phyloP scores from a whole-genome alignment of 1,140 invertebrate species.

The Drosophila kurseongensis region DNA sequence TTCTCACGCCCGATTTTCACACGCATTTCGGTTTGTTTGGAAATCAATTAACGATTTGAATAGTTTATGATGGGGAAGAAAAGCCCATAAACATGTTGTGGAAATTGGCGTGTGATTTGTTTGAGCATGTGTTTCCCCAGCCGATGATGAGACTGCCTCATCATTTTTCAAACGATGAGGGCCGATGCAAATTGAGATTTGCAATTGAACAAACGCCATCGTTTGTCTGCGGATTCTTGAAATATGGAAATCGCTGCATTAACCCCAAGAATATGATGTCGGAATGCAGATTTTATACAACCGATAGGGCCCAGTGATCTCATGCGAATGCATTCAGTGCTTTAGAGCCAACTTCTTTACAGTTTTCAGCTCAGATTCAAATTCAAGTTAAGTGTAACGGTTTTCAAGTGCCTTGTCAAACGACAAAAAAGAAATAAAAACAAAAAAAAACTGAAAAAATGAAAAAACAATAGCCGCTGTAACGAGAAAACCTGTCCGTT shows the following conservation, averaged over 20 bases:
- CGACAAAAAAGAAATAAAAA: conserved; percentile 7
- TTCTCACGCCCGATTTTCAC: conserved; percentile 64
- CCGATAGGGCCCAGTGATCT: conserved; percentile 26
- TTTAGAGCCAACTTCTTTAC: conserved; percentile 19
- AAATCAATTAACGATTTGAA: conserved; percentile 51
- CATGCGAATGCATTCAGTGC: conserved; percentile 9
- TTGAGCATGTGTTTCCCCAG: conserved; percentile 21
- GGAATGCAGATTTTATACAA: conserved; percentile 6
- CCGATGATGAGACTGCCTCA: background rate
- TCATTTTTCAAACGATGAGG: background rate
- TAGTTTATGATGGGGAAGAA: conserved; percentile 32
- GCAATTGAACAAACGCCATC: conserved; percentile 40
- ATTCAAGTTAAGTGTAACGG: conserved; percentile 54
- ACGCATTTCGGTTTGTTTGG: conserved; percentile 55
- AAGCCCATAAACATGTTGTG: background rate
- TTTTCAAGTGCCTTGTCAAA: conserved; percentile 37
- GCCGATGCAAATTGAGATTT: background rate
- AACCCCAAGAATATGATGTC: background rate
- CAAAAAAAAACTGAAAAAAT: conserved; percentile 3
- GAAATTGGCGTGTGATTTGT: conserved; percentile 27
- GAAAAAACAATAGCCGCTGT: conserved; percentile 29
- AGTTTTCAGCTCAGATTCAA: conserved; percentile 9
- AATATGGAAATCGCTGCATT: no score
- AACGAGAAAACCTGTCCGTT: conserved; percentile 40
- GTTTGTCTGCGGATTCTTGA: conserved; percentile 23